Conservation (phyloP, 2,113 vertebrate genomes). For the Thalassoma bifasciatum region DNA sequence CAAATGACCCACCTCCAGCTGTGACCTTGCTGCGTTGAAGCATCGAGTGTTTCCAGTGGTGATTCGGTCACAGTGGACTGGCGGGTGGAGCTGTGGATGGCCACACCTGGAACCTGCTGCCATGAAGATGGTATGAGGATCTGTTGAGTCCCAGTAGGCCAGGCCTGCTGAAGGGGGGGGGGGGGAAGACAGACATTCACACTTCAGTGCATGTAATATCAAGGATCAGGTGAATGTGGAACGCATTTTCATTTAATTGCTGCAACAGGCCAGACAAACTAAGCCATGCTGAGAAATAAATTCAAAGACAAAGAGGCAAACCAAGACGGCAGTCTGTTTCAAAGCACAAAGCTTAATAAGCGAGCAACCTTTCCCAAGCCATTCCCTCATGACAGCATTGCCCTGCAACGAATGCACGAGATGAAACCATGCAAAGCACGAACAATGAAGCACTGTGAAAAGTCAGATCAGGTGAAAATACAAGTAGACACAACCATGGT, state of each 20-base stretch:
- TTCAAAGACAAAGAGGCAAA: constrained; percentile 54
- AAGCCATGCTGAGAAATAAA: constrained; percentile 72
- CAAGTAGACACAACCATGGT: constrained; percentile 51
- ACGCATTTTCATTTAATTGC: constrained; percentile 12
- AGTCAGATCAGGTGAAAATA: constrained; percentile 47
- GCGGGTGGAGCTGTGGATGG: constrained; percentile 92
- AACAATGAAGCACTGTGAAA: constrained; percentile 57
- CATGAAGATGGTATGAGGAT: constrained; percentile 96
- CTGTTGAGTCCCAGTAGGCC: constrained; percentile 96
- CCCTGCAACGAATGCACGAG: constrained; percentile 70
- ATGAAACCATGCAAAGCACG: constrained; percentile 74
- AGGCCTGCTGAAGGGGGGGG: constrained; percentile 88
- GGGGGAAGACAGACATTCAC: constrained; percentile 10
- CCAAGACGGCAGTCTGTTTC: constrained; percentile 40
- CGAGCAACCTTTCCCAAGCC: constrained; percentile 75
- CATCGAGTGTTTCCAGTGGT: constrained; percentile 82
- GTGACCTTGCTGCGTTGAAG: constrained; percentile 86
- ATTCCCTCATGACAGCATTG: constrained; percentile 69
- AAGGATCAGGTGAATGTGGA: not conserved
- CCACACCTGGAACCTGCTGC: constrained; percentile 96
- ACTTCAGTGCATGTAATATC: constrained; percentile 13
- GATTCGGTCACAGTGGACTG: constrained; percentile 87
- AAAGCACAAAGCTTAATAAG: constrained; percentile 66
- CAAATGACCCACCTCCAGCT: constrained; percentile 90
- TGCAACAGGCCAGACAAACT: constrained; percentile 50